Percentiles rank a stretch among this genome's conserved stretches.
Evolutionary conservation across 1,140 invertebrate genomes (phyloP).

Genomic region (Neotoxoptera formosana): DNA sequence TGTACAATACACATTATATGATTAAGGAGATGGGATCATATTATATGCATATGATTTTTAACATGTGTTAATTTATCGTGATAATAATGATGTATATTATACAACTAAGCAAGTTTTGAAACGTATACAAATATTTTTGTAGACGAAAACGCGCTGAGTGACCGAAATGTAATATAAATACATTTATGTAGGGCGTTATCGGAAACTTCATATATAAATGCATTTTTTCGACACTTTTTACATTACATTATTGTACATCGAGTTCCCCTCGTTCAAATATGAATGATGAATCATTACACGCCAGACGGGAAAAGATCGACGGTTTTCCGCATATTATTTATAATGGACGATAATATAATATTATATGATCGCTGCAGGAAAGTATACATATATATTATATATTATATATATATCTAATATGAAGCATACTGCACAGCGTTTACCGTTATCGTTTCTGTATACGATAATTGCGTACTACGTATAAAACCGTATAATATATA

Average conservation of each 20-base stretch:
- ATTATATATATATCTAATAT: not conserved
- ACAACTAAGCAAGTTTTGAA: not conserved
- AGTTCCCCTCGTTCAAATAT: slow-evolving; percentile 1
- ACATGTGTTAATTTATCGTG: no score
- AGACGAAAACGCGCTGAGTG: not conserved
- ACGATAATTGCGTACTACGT: not conserved
- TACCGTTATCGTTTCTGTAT: slow-evolving; percentile 28
- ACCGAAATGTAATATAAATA: not conserved
- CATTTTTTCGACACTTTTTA: not conserved
- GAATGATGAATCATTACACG: not conserved
- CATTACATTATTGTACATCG: not conserved
- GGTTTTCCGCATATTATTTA: slow-evolving; percentile 14
- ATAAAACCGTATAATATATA: not conserved
- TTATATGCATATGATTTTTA: not conserved
- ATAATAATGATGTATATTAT: not conserved
- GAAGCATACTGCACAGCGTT: not conserved
- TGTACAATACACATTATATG: not conserved
- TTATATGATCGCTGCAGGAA: not conserved
- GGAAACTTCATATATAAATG: not conserved
- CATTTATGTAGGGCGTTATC: not conserved
- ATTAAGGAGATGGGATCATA: not conserved
- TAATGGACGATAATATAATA: not conserved
- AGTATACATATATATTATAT: not conserved
- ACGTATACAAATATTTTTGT: not conserved
- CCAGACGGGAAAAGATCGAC: not conserved